Evolutionary conservation across 2,888 invertebrate genomes (phyloP), one percentile per base, ranked within the genome.

Genomic region (Sipha maydis): DNA sequence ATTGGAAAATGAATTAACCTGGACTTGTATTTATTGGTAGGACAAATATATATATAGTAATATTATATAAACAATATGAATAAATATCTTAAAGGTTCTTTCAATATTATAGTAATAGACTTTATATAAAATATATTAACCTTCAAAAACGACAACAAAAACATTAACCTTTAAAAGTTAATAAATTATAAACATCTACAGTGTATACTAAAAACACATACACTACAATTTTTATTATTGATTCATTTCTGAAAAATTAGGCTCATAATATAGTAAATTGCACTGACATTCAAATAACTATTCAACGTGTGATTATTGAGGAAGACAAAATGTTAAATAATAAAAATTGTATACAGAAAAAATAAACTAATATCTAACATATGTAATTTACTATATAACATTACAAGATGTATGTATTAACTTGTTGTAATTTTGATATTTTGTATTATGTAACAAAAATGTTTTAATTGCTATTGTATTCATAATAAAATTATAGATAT

Each of bases 1-100:
- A 88, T 75, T 75, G 61, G 88, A 88, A 82, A 88, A 88, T 88
- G 88, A 88, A 88, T 88, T 88, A 88, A 88, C 88, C 88, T 82
- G 82, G 88, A 88, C 88, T 88, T 61, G 76, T 88, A 88, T 88
- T 82, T 88, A 88, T 88, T 67, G 88, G 88, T 82, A 75, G 61
- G 82, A 21, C 61, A 48, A 41, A 75, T 48, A 85, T 77, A 85
- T 56, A 78, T 79, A 85, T 61, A 48, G 41, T 41, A 41, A 41
- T 85, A 48, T 34, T 78, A 69, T 9, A 41, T 8, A 41, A 9
- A 41, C 8, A 41, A 41, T 41, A 41, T 11, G 11, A 41, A 8
- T 41, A 41, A 41, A 41, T 19, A 67, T 80, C 31, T 75, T 71
- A 88, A 88, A 75, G 75, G 75, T 82, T 88, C 67, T 48, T 82